Conservation (phyloP, 2,888 invertebrate species). For the Eumacrocentrus americanus region DNA sequence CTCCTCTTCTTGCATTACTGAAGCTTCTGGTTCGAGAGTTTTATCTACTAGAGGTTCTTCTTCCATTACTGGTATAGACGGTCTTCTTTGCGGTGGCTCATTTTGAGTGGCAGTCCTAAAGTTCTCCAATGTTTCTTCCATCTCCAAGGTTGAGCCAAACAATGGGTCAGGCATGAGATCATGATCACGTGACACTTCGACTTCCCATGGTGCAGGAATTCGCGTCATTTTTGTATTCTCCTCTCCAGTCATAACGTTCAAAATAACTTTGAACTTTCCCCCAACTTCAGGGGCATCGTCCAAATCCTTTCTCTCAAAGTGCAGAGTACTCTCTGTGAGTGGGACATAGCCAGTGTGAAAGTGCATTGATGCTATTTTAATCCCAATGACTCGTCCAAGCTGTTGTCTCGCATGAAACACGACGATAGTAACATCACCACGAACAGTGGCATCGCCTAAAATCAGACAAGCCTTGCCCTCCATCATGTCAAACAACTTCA, state of each 20-base stretch:
- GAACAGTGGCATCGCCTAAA: conserved; percentile 68
- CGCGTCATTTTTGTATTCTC: conserved; percentile 71
- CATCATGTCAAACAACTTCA: conserved; percentile 75
- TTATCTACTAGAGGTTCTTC: conserved; percentile 26
- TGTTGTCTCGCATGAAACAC: conserved; percentile 88
- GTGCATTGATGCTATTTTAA: conserved; percentile 86
- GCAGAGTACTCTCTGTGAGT: conserved; percentile 75
- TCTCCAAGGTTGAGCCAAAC: conserved; percentile 79
- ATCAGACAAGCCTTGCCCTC: conserved; percentile 71
- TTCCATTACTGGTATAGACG: conserved; percentile 14
- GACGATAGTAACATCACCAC: conserved; percentile 84
- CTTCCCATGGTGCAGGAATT: conserved; percentile 78
- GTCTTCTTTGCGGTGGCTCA: background rate
- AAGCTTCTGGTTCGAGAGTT: conserved; percentile 10
- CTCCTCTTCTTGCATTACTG: background rate
- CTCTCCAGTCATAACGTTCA: conserved; percentile 76
- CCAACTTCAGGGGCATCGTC: conserved; percentile 78
- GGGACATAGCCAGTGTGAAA: conserved; percentile 88
- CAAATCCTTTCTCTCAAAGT: conserved; percentile 76
- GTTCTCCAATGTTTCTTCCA: conserved; percentile 83
- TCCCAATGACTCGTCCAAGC: conserved; percentile 78
- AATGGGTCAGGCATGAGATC: conserved; percentile 67
- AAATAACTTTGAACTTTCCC: conserved; percentile 71
- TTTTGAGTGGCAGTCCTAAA: conserved; percentile 60
- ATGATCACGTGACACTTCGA: conserved; percentile 67